A percentile compares a stretch with the other conserved stretches of the same genome.
Evolutionary conservation across 2,888 invertebrate genomes (phyloP).

Genomic region (Resseliella maxima): DNA sequence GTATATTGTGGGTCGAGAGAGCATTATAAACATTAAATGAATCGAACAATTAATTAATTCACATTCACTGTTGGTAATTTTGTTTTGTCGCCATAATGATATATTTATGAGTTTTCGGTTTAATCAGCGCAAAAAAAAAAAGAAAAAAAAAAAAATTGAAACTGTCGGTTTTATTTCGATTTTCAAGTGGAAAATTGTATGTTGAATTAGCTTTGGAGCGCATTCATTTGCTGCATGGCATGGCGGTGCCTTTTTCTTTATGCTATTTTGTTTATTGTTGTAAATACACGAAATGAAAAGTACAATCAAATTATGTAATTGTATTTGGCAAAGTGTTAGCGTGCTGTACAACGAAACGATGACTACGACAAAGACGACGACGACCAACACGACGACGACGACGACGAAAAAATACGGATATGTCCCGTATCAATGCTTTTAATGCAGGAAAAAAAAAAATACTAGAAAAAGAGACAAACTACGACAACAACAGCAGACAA

Average conservation of each 20-base stretch:
- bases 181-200: not conserved
- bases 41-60: constrained; percentile 35
- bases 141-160: too few species aligned
- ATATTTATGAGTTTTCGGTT: constrained; percentile 33
- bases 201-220: not conserved
- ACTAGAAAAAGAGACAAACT: too few species aligned
- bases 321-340: not conserved
- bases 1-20: not conserved
- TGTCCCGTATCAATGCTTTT: not conserved
- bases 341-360: not conserved
- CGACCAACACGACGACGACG: not conserved
- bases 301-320: constrained; percentile 5
- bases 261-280: too few species aligned
- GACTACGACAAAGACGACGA: too few species aligned
- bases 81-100: constrained; percentile 29
- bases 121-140: constrained; percentile 1
- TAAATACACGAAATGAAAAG: not conserved
- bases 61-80: constrained; percentile 26
- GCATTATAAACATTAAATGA: not conserved
- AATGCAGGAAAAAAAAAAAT: not conserved
- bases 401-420: not conserved
- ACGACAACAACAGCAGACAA: not conserved
- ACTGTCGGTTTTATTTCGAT: constrained; percentile 8
- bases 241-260: too few species aligned
- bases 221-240: too few species aligned